Evolutionary conservation across 2,113 vertebrate genomes (phyloP).

Genomic region (Delphinus delphis): DNA sequence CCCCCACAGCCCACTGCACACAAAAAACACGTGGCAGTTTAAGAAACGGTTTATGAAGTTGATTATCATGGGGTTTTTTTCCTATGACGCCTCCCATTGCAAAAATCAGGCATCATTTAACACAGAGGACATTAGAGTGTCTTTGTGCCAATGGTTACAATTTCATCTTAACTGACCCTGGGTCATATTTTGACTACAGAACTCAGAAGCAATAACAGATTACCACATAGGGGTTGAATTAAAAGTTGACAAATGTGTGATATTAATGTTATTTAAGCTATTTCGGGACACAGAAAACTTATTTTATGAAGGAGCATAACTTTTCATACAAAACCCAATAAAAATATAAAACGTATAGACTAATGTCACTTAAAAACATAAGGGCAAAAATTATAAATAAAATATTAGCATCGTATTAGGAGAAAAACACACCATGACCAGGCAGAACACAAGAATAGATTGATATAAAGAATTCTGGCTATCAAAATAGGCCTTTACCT

Average conservation of each 20-base stretch:
- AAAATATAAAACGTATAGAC: neutral
- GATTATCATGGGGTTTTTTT: neutral
- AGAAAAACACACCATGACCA: neutral
- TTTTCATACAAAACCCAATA: neutral
- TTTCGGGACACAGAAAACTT: neutral
- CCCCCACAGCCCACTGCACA: rapidly evolving
- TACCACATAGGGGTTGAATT: neutral
- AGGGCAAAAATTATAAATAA: neutral
- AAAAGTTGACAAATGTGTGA: neutral
- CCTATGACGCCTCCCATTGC: no score
- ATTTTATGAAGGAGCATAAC: neutral
- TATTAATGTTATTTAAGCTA: neutral
- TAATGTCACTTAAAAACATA: conserved; percentile 1
- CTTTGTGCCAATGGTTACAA: neutral
- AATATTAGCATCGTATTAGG: neutral
- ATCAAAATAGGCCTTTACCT: neutral
- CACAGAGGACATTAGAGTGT: neutral
- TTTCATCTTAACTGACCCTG: neutral
- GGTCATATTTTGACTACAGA: neutral
- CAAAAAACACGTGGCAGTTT: rapidly evolving
- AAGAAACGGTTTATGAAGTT: neutral
- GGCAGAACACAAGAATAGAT: neutral
- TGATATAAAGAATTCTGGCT: neutral
- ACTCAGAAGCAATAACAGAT: neutral
- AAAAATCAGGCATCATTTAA: neutral